Evolutionary conservation across 1,140 invertebrate species (phyloP).

Genomic region (Cherax destructor): DNA sequence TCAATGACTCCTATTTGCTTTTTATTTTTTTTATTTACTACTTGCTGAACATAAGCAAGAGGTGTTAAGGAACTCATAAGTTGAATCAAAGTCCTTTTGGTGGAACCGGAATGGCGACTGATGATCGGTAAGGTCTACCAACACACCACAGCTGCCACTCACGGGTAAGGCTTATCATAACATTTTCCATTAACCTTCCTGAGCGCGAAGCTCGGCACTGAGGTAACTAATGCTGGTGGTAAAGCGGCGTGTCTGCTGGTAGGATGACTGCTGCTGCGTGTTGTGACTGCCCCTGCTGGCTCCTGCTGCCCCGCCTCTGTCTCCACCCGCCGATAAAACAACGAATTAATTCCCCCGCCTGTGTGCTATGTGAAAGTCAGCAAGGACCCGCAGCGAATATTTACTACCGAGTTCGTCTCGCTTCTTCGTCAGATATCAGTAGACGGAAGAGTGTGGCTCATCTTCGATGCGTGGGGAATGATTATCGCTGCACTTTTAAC

Average conservation of each 20-base stretch:
- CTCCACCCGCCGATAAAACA: constrained; percentile 62
- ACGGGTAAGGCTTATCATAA: not conserved
- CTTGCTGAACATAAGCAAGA: too few relatives aligned
- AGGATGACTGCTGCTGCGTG: constrained; percentile 49
- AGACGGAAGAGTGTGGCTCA: not conserved
- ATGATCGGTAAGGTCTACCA: not conserved
- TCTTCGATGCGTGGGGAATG: not conserved
- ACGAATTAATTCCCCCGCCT: constrained; percentile 62
- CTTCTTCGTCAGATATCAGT: not conserved
- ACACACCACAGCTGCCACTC: not conserved
- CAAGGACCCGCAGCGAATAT: constrained; percentile 17
- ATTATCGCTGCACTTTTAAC: not conserved
- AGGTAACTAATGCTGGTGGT: constrained; percentile 40
- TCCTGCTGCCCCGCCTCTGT: constrained; percentile 57
- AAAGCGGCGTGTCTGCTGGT: constrained; percentile 46
- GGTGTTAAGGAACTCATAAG: too few relatives aligned
- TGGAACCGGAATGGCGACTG: too few relatives aligned
- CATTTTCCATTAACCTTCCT: constrained; percentile 28
- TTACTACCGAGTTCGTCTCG: constrained; percentile 24
- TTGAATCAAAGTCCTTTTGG: too few relatives aligned
- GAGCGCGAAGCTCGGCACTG: not conserved
- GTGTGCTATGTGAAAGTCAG: constrained; percentile 20
- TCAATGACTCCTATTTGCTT: too few relatives aligned
- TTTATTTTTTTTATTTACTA: too few relatives aligned
- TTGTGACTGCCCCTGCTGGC: constrained; percentile 61